Percentiles rank a stretch among this genome's conserved stretches.
These are phyloP conservation scores for Leptinotarsa peninsularis DNA, from an alignment of 2,888 invertebrate genomes.

Conservation along the genomic window DNA sequence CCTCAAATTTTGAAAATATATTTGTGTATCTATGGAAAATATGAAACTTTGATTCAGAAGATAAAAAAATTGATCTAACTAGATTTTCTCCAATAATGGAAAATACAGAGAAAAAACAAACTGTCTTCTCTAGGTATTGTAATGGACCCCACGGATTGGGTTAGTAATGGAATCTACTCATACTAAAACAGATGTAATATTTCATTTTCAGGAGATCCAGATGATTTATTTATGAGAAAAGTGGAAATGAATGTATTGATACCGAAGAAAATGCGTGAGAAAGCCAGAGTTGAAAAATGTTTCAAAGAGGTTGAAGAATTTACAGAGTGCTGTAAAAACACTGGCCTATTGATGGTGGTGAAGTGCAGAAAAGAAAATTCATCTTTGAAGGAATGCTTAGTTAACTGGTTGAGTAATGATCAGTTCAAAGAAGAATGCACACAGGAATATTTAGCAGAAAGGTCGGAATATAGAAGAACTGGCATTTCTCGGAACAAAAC, in stretches of 20 bases:
- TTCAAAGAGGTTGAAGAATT: slow-evolving; percentile 77
- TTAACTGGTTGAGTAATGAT: slow-evolving; percentile 82
- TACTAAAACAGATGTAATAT: neutral
- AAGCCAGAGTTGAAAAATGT: slow-evolving; percentile 85
- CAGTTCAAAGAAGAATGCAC: slow-evolving; percentile 80
- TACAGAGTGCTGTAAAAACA: slow-evolving; percentile 78
- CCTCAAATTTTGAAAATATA: too few relatives aligned
- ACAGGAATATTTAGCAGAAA: slow-evolving; percentile 82
- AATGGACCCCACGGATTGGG: slow-evolving; percentile 51
- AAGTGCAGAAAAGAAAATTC: slow-evolving; percentile 81
- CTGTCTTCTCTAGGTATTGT: slow-evolving; percentile 39
- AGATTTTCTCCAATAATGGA: neutral
- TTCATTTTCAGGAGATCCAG: slow-evolving; percentile 80
- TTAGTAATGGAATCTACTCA: slow-evolving; percentile 16
- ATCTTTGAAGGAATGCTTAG: slow-evolving; percentile 77
- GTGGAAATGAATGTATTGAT: slow-evolving; percentile 91
- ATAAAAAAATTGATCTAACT: neutral
- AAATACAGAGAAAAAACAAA: slow-evolving; percentile 19
- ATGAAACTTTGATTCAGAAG: neutral
- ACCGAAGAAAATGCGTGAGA: slow-evolving; percentile 88
- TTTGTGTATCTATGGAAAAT: neutral
- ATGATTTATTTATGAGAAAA: slow-evolving; percentile 84
- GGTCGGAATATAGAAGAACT: slow-evolving; percentile 84
- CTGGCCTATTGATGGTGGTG: slow-evolving; percentile 76
- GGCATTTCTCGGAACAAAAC: slow-evolving; percentile 75